Conservation (phyloP, 1,140 invertebrate genomes). For the Lanistes nyassanus region DNA sequence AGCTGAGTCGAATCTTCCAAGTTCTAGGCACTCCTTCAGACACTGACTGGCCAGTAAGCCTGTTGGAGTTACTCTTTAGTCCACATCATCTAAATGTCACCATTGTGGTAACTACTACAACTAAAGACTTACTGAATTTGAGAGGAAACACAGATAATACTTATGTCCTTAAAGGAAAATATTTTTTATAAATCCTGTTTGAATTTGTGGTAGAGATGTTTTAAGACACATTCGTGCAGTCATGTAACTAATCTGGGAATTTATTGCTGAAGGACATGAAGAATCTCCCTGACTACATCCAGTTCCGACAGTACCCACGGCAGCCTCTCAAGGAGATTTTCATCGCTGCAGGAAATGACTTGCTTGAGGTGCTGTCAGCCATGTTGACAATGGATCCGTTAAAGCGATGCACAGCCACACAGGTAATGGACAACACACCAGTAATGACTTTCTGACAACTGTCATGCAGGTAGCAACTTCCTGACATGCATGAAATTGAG, state of each 20-base stretch:
- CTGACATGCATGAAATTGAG: too few species aligned
- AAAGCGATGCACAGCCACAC: constrained; percentile 84
- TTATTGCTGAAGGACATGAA: constrained; percentile 76
- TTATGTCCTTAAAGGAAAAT: too few species aligned
- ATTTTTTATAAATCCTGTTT: too few species aligned
- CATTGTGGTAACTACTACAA: too few species aligned
- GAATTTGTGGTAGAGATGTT: too few species aligned
- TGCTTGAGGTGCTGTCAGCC: constrained; percentile 84
- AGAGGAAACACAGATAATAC: too few species aligned
- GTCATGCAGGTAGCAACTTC: too few species aligned
- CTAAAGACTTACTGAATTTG: too few species aligned
- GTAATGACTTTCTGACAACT: too few species aligned
- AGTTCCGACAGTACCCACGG: constrained; percentile 87
- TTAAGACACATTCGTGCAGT: too few species aligned
- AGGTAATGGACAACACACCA: constrained; percentile 72
- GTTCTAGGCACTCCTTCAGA: constrained; percentile 91
- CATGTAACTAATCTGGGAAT: background rate
- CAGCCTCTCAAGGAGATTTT: constrained; percentile 92
- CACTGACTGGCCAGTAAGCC: constrained; percentile 80
- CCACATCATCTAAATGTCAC: too few species aligned
- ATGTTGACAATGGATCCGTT: constrained; percentile 88
- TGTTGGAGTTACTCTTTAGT: too few species aligned
- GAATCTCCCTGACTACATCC: constrained; percentile 89
- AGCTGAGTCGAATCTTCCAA: constrained; percentile 94
- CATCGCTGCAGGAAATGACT: constrained; percentile 92